Evolutionary conservation across 1,140 invertebrate species (phyloP), one percentile per base, ranked within the genome.

Genomic region (Drosophila aff.): DNA sequence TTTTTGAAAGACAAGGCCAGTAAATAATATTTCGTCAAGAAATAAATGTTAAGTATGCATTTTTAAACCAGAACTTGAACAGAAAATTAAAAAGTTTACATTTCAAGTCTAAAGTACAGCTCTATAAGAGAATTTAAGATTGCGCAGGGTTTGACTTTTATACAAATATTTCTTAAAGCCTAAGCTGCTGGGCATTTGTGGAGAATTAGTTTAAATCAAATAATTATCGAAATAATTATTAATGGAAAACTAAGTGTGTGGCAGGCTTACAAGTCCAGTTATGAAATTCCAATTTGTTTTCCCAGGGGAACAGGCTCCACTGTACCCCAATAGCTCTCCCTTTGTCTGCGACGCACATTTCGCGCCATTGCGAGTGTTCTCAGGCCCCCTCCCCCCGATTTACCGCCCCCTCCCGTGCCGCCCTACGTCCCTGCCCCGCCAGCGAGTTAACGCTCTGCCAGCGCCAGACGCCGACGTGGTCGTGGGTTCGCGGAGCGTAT

Each of bases 341-440:
- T 63, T 59, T 75, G 50, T 58, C 43, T 69, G 72, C 72, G 63
- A 76, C 78, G 78, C 78, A 81, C 52, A 81, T 52, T 81, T 76
- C 33, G 16, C 58, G 16, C 16, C 26, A 53, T 41, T 62, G n/a
- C 40, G 7, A 28, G 36, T 40, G 55, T 44, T 61, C 38, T 44
- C 21, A 55, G 52, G 52, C 33, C 52, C 26, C 5, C 26, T 6
- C 4, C 4, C 26, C 26, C 52, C 33, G 33, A 16, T 10, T 38
- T 33, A 6, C 52, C 33, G 2, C n/a, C 9, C 18, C 36, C 11
- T 31, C 49, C 23, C 40, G 11, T 31, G 36, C 28, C 15, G 8
- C 76, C 18, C 18, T 10, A 16, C 11, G 23, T 55, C 33, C 23
- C 23, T 36, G 28, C n/a, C 15, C 6, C 59, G 9, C 7, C 28